phyloP scores from a whole-genome alignment of 2,113 vertebrate genomes.

The Athene cunicularia region DNA sequence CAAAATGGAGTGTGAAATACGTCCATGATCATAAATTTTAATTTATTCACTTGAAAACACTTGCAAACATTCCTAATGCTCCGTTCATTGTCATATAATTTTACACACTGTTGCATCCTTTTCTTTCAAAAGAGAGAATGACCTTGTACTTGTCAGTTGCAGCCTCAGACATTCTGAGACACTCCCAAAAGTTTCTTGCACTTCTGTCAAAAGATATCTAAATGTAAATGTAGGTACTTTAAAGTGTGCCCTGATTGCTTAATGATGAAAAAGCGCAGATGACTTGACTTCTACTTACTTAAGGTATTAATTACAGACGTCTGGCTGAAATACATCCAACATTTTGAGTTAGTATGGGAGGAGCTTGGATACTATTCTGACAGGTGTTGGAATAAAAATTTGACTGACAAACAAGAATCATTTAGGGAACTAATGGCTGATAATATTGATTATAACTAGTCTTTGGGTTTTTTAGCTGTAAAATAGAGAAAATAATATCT shows the following conservation, averaged over 20 bases:
- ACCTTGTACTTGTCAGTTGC: not conserved
- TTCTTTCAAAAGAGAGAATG: not conserved
- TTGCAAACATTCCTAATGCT: not conserved
- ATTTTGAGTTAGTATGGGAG: not conserved
- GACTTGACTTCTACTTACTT: not conserved
- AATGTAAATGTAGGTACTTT: constrained; percentile 17
- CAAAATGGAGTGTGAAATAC: not conserved
- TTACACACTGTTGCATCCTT: not conserved
- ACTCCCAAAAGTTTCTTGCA: not conserved
- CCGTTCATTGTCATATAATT: not conserved
- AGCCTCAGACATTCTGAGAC: not conserved
- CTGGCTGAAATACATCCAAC: not conserved
- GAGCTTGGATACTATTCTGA: not conserved
- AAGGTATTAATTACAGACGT: constrained; percentile 26
- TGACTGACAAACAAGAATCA: not conserved
- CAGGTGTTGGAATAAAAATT: not conserved
- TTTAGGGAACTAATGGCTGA: not conserved
- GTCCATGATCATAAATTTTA: not conserved
- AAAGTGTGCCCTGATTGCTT: not conserved
- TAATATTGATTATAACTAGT: not conserved
- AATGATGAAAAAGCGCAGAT: not conserved
- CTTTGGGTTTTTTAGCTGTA: not conserved
- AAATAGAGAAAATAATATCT: not conserved
- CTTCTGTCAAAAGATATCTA: not conserved
- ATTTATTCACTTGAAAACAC: not conserved